phyloP scores from a whole-genome alignment of 2,113 vertebrate genomes.

The Myrmecophaga tridactyla region DNA sequence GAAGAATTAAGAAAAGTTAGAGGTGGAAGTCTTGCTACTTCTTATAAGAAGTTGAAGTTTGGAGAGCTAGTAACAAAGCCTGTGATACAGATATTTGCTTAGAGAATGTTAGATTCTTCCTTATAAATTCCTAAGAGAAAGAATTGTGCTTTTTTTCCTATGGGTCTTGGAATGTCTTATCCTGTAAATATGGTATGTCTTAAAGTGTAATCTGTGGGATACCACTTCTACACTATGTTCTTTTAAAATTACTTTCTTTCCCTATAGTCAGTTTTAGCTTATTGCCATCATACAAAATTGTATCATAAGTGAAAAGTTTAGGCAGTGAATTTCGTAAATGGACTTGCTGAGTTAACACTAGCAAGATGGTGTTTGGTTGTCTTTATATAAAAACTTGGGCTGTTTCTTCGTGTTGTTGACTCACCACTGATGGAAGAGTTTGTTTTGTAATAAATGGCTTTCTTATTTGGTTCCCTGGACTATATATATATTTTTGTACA shows the following conservation, averaged over 20 bases:
- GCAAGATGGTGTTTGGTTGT: neutral
- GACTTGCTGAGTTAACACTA: neutral
- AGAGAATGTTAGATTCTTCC: neutral
- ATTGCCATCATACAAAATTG: neutral
- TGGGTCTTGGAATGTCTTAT: neutral
- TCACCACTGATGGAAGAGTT: neutral
- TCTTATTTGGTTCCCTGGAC: slow-evolving; percentile 9
- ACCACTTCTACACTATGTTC: neutral
- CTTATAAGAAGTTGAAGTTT: neutral
- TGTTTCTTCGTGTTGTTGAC: neutral
- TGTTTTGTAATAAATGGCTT: slow-evolving; percentile 45
- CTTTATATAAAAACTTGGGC: neutral
- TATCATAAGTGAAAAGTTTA: slow-evolving; percentile 5
- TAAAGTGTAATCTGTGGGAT: slow-evolving; percentile 3
- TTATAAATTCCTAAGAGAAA: neutral
- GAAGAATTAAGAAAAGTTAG: neutral
- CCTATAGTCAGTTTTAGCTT: neutral
- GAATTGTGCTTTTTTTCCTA: neutral
- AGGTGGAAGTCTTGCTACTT: neutral
- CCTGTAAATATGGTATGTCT: neutral
- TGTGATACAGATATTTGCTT: neutral
- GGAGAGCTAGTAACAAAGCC: neutral
- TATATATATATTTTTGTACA: too few relatives aligned
- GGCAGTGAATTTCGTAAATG: neutral
- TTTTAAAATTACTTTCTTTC: neutral